Percentiles rank a stretch among this genome's conserved stretches.
phyloP scores from a whole-genome alignment of 2,888 invertebrate genomes.

The Ichneumon xanthorius region DNA sequence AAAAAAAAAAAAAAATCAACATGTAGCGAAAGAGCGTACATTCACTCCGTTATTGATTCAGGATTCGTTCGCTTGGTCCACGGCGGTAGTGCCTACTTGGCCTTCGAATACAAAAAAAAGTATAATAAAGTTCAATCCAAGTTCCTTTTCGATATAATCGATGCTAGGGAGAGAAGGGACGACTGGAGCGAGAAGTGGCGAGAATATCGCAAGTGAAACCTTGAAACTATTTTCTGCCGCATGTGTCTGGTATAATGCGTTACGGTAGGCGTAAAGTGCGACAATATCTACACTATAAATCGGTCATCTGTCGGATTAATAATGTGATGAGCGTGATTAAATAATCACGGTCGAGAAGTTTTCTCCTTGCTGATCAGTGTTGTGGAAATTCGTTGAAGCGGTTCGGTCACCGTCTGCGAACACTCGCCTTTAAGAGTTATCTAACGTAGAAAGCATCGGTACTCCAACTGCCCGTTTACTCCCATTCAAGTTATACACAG shows the following conservation, averaged over 20 bases:
- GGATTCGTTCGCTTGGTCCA: slow-evolving; percentile 69
- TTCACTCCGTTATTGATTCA: slow-evolving; percentile 70
- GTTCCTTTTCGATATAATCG: slow-evolving; percentile 80
- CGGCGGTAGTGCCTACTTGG: slow-evolving; percentile 70
- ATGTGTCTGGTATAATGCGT: slow-evolving; percentile 69
- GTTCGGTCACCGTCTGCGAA: slow-evolving; percentile 13
- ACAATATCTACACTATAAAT: slow-evolving; percentile 75
- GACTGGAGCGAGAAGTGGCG: slow-evolving; percentile 66
- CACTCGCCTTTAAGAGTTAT: slow-evolving; percentile 11
- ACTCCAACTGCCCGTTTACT: slow-evolving; percentile 12
- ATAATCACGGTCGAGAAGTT: slow-evolving; percentile 24
- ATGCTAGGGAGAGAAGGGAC: slow-evolving; percentile 49
- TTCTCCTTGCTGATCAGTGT: slow-evolving; percentile 25
- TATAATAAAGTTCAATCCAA: slow-evolving; percentile 79
- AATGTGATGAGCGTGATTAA: slow-evolving; percentile 3
- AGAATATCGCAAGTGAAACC: slow-evolving; percentile 75
- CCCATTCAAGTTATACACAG: neutral
- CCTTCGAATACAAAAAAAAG: slow-evolving; percentile 69
- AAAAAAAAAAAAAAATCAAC: slow-evolving; percentile 9
- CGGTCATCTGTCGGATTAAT: slow-evolving; percentile 27
- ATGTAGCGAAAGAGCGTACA: slow-evolving; percentile 61
- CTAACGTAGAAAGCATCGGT: slow-evolving; percentile 25
- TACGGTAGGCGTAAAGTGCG: slow-evolving; percentile 71
- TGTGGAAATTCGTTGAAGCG: slow-evolving; percentile 19
- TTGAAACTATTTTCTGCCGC: slow-evolving; percentile 79